Conservation (phyloP, 53 echinoderm and acorn worm genomes). For the Henricia sp. region DNA sequence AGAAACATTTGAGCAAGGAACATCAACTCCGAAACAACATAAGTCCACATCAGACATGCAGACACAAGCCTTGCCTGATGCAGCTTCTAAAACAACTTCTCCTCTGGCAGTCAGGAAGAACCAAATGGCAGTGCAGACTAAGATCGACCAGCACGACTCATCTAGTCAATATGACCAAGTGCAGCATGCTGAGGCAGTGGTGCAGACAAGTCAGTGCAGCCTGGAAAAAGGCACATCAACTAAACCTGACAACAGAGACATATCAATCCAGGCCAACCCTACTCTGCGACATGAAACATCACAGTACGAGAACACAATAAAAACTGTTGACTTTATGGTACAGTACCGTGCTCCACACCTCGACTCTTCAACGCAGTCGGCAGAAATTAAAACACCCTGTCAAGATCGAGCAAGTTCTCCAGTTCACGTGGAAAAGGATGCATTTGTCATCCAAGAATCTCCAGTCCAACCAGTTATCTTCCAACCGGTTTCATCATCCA, state of each 20-base stretch:
- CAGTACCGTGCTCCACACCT: constrained; percentile 29
- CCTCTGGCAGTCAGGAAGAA: constrained; percentile 36
- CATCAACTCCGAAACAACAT: constrained; percentile 22
- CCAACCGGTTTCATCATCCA: constrained; percentile 32
- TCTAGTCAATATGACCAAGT: constrained; percentile 46
- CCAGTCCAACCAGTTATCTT: constrained; percentile 8
- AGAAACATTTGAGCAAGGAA: constrained; percentile 55
- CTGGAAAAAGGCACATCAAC: constrained; percentile 32
- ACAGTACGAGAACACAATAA: constrained; percentile 31
- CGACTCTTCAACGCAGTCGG: constrained; percentile 38
- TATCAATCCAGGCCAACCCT: constrained; percentile 31
- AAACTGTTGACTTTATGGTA: constrained; percentile 42
- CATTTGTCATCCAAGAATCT: neutral
- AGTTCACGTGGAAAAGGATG: constrained; percentile 6
- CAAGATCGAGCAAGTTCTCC: constrained; percentile 42
- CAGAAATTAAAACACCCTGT: neutral
- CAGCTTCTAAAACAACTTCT: constrained; percentile 43
- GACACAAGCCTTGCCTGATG: constrained; percentile 35
- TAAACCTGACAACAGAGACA: constrained; percentile 25
- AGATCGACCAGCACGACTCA: constrained; percentile 31
- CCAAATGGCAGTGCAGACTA: constrained; percentile 38
- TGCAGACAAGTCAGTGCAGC: constrained; percentile 24
- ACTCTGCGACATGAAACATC: constrained; percentile 28
- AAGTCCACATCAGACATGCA: constrained; percentile 31
- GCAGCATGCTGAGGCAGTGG: constrained; percentile 3